Percentiles rank a stretch among this genome's conserved stretches.
Evolutionary conservation across 1,140 invertebrate species (phyloP).

Genomic region (Drosophila sucinea): DNA sequence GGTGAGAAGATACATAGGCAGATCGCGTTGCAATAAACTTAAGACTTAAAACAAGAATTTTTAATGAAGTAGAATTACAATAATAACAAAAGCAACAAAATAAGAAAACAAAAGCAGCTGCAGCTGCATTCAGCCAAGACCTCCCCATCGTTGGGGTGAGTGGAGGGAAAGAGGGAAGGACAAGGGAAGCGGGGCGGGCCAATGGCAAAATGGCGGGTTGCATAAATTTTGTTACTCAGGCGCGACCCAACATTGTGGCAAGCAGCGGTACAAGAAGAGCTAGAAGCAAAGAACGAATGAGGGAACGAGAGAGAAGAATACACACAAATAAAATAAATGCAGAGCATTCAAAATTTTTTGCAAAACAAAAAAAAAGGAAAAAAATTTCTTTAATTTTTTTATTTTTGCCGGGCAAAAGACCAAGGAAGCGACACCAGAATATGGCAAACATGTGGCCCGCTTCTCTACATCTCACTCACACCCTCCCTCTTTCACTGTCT

Average conservation of each 20-base stretch:
- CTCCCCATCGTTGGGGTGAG: slow-evolving; percentile 3
- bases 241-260: slow-evolving; percentile 51
- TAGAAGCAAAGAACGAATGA: slow-evolving; percentile 13
- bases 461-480: slow-evolving; percentile 10
- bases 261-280: slow-evolving; percentile 21
- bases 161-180: background rate
- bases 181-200: slow-evolving; percentile 7
- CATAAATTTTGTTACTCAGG: slow-evolving; percentile 68
- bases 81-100: slow-evolving; percentile 26
- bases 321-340: slow-evolving; percentile 59
- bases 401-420: slow-evolving; percentile 41
- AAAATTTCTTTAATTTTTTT: slow-evolving; percentile 50
- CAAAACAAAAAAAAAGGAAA: slow-evolving; percentile 32
- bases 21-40: background rate
- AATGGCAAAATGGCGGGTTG: slow-evolving; percentile 67
- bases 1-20: background rate
- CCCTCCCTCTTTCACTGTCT: slow-evolving; percentile 18
- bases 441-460: slow-evolving; percentile 72
- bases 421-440: slow-evolving; percentile 60
- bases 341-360: slow-evolving; percentile 53
- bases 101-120: slow-evolving; percentile 21
- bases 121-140: slow-evolving; percentile 16
- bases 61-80: slow-evolving; percentile 30
- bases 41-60: slow-evolving; percentile 19
- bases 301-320: slow-evolving; percentile 18